Percentiles rank a stretch among this genome's conserved stretches.
These are phyloP conservation scores for Thomomys bottae DNA, from an alignment of 2,113 vertebrate genomes.

Conservation along the genomic window DNA sequence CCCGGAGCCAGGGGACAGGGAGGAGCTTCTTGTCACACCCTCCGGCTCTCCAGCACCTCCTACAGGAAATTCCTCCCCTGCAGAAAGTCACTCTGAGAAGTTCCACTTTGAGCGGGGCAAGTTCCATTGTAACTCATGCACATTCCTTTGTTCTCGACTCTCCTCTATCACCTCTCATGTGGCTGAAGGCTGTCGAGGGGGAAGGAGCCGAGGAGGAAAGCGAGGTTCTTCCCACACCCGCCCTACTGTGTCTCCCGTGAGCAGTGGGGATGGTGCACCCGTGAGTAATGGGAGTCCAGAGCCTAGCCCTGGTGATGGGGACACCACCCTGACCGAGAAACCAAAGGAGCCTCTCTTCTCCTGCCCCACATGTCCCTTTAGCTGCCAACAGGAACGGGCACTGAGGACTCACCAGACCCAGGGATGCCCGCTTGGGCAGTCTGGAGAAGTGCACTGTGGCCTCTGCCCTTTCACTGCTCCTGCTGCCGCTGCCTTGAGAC, in stretches of 20 bases:
- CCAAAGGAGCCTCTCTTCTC: constrained; percentile 82
- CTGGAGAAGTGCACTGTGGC: constrained; percentile 85
- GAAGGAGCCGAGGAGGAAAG: constrained; percentile 49
- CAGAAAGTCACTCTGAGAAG: constrained; percentile 70
- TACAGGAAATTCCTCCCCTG: not conserved
- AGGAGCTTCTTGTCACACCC: not conserved
- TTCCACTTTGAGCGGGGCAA: constrained; percentile 86
- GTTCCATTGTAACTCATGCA: constrained; percentile 89
- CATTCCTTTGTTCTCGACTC: constrained; percentile 89
- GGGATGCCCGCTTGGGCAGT: constrained; percentile 86
- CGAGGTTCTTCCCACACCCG: constrained; percentile 6
- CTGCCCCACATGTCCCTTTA: constrained; percentile 90
- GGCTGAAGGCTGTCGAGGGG: constrained; percentile 83
- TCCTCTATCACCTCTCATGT: constrained; percentile 89
- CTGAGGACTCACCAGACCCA: constrained; percentile 88
- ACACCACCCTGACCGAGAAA: constrained; percentile 33
- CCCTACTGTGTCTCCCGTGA: not conserved
- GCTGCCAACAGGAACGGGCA: constrained; percentile 89
- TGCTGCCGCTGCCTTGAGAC: constrained; percentile 84
- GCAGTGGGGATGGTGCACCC: not conserved
- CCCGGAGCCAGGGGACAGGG: not conserved
- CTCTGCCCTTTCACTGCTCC: constrained; percentile 88
- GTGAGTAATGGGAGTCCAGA: not conserved
- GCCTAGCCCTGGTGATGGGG: not conserved
- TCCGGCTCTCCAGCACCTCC: not conserved